These are phyloP conservation scores for Zaprionus camerounensis DNA, from an alignment of 1,140 invertebrate species.

Conservation along the genomic window DNA sequence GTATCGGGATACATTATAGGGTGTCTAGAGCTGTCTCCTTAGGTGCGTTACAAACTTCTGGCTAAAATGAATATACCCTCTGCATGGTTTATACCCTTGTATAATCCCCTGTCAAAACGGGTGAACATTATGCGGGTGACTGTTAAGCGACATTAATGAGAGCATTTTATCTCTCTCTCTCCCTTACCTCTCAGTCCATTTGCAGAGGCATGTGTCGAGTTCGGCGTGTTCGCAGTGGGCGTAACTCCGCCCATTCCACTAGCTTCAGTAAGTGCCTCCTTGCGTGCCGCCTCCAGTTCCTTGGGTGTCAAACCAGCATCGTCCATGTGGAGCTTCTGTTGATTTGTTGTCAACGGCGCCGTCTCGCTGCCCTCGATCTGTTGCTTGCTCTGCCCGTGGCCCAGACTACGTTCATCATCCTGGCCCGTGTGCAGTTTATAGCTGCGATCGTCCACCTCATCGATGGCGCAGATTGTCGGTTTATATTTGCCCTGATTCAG, in stretches of 20 bases:
- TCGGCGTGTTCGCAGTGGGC: conserved; percentile 68
- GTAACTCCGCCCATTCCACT: conserved; percentile 44
- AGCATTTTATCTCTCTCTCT: no score
- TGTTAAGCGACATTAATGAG: background rate
- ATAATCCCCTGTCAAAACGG: no score
- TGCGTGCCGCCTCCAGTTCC: conserved; percentile 72
- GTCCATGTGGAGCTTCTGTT: conserved; percentile 79
- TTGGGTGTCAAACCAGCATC: conserved; percentile 65
- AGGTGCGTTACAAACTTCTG: no score
- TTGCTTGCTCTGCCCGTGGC: conserved; percentile 49
- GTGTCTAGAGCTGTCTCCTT: no score
- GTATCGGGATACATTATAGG: no score
- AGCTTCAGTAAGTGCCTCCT: conserved; percentile 53
- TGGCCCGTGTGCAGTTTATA: conserved; percentile 67
- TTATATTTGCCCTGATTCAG: conserved; percentile 81
- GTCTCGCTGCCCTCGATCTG: conserved; percentile 81
- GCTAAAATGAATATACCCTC: background rate
- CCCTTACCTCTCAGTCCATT: conserved; percentile 75
- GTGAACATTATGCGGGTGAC: background rate
- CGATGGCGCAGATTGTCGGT: conserved; percentile 76
- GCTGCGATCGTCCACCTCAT: conserved; percentile 80
- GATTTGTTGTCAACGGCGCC: conserved; percentile 77
- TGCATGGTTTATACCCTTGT: background rate
- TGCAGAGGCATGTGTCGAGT: conserved; percentile 67
- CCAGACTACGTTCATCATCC: conserved; percentile 54